Conservation (phyloP, 2,797 vertebrate genomes). For the Rousettus madagascariensis region DNA sequence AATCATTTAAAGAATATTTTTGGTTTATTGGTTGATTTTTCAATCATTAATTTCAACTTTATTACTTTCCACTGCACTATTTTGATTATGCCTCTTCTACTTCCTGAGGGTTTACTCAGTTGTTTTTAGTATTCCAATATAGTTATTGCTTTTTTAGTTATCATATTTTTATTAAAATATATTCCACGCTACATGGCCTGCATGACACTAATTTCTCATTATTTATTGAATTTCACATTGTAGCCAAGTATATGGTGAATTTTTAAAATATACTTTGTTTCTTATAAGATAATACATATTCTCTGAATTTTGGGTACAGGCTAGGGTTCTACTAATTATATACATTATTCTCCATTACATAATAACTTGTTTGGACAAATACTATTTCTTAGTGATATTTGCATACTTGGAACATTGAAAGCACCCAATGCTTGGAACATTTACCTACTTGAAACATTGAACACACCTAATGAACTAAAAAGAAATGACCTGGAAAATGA, state of each 20-base stretch:
- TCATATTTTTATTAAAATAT: neutral
- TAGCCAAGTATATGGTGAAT: neutral
- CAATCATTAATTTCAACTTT: neutral
- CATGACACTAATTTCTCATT: neutral
- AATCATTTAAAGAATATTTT: neutral
- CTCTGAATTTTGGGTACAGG: neutral
- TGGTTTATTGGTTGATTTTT: neutral
- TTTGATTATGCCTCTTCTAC: neutral
- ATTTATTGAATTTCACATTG: neutral
- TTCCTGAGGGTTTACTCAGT: neutral
- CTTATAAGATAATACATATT: neutral
- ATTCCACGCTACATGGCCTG: neutral
- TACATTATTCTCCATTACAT: neutral
- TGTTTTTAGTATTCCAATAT: neutral
- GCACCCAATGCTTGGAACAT: neutral
- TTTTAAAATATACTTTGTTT: neutral
- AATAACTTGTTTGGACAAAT: neutral
- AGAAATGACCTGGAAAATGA: conserved; percentile 18
- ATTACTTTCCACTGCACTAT: neutral
- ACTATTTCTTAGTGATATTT: neutral
- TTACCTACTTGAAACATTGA: neutral
- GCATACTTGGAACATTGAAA: neutral
- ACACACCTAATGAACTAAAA: neutral
- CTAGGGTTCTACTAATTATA: neutral
- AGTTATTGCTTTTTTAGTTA: neutral